Percentiles rank a stretch among this genome's conserved stretches.
Evolutionary conservation across 2,113 vertebrate species (phyloP).

Genomic region (Strigops habroptila): DNA sequence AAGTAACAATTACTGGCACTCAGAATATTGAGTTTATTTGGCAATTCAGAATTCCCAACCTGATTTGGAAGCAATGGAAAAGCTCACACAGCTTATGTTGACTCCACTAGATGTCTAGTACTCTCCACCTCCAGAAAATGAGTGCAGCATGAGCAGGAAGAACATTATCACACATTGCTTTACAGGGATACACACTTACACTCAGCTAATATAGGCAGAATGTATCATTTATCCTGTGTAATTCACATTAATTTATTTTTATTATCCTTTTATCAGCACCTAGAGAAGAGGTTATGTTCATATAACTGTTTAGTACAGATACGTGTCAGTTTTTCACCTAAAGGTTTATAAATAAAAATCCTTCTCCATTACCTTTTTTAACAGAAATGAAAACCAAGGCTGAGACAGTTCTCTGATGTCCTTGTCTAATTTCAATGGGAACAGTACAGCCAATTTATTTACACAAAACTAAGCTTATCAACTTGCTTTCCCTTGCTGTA

Average conservation of each 20-base stretch:
- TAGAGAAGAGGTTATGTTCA: neutral
- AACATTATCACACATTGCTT: neutral
- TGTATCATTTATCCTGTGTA: neutral
- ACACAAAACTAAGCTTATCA: neutral
- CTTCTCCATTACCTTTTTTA: neutral
- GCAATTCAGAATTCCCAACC: neutral
- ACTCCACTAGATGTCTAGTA: neutral
- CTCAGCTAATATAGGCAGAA: neutral
- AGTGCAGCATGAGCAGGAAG: neutral
- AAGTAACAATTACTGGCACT: neutral
- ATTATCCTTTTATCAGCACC: neutral
- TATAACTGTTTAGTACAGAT: neutral
- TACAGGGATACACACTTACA: neutral
- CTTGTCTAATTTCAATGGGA: neutral
- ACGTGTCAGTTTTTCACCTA: neutral
- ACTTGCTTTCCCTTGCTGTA: neutral
- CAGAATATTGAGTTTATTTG: neutral
- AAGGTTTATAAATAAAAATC: neutral
- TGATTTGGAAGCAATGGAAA: neutral
- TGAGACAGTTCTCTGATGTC: neutral
- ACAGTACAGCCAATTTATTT: neutral
- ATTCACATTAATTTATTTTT: neutral
- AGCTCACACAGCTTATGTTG: neutral
- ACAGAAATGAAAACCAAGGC: neutral
- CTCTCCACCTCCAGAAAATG: neutral